Conservation (phyloP, 2,888 invertebrate genomes). For the Polyommatus iphigenia region DNA sequence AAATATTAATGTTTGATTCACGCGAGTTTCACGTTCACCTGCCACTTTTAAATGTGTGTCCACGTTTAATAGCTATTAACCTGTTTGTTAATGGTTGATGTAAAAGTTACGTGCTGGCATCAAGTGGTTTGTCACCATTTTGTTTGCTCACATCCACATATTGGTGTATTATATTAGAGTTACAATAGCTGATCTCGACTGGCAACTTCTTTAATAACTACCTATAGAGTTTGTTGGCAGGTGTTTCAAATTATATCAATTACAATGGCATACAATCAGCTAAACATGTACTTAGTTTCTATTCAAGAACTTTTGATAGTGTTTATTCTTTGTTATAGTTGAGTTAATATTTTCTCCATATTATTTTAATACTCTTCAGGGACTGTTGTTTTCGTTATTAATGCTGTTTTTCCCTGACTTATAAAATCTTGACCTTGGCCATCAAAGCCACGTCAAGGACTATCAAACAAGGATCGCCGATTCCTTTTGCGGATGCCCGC, state of each 20-base stretch:
- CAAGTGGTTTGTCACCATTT: not conserved
- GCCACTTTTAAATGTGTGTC: slow-evolving; percentile 12
- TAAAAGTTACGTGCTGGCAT: not conserved
- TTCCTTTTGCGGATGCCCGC: slow-evolving; percentile 48
- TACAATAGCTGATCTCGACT: no score
- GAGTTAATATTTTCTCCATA: no score
- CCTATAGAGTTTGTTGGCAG: no score
- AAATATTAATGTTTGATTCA: slow-evolving; percentile 60
- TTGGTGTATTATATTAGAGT: no score
- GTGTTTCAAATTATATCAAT: no score
- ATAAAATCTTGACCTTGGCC: not conserved
- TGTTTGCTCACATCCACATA: not conserved
- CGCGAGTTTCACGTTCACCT: slow-evolving; percentile 37
- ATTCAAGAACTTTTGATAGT: not conserved
- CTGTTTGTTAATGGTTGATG: not conserved
- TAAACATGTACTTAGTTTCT: not conserved
- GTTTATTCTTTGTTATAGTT: not conserved
- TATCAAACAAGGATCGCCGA: slow-evolving; percentile 48
- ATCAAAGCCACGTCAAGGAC: slow-evolving; percentile 40
- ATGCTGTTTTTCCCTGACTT: not conserved
- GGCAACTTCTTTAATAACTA: no score
- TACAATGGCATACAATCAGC: no score
- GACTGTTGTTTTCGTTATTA: not conserved
- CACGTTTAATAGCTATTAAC: slow-evolving; percentile 1
- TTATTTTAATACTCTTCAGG: not conserved